These are phyloP conservation scores for Netelia virgata DNA, from an alignment of 2,888 invertebrate species.

Conservation along the genomic window DNA sequence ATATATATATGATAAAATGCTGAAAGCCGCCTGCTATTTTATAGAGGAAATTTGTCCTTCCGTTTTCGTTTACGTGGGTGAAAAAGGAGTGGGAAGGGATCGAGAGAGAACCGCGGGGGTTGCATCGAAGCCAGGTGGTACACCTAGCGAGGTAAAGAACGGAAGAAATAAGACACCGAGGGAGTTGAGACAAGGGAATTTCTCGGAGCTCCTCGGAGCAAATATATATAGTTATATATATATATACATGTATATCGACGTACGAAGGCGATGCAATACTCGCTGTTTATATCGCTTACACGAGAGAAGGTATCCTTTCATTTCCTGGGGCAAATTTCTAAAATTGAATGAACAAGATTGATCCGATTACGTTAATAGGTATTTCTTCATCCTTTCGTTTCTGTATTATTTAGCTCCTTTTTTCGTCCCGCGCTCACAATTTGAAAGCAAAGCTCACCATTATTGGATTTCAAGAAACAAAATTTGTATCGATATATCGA, in stretches of 20 bases:
- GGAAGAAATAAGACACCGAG: slow-evolving; percentile 25
- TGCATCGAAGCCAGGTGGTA: slow-evolving; percentile 15
- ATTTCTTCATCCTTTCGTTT: slow-evolving; percentile 7
- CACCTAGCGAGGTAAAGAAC: slow-evolving; percentile 24
- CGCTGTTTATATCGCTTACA: slow-evolving; percentile 36
- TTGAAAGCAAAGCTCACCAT: neutral
- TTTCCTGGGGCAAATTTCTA: slow-evolving; percentile 59
- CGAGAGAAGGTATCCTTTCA: slow-evolving; percentile 42
- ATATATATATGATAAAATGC: slow-evolving; percentile 30
- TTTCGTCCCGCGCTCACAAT: neutral
- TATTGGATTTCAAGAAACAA: neutral
- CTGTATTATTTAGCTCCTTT: neutral
- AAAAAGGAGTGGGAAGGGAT: slow-evolving; percentile 40
- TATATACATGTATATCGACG: slow-evolving; percentile 42
- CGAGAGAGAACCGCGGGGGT: neutral
- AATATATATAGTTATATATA: slow-evolving; percentile 26
- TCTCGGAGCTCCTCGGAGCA: slow-evolving; percentile 19
- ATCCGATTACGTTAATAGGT: slow-evolving; percentile 19
- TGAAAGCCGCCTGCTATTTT: slow-evolving; percentile 52
- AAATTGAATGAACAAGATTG: slow-evolving; percentile 53
- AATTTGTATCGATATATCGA: neutral
- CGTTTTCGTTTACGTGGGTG: slow-evolving; percentile 60
- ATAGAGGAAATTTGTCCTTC: slow-evolving; percentile 65
- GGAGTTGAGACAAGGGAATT: slow-evolving; percentile 51
- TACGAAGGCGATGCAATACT: slow-evolving; percentile 45